Evolutionary conservation across 2,888 invertebrate genomes (phyloP), one percentile per base, ranked within the genome.

Genomic region (Drosophila nigricruria): DNA sequence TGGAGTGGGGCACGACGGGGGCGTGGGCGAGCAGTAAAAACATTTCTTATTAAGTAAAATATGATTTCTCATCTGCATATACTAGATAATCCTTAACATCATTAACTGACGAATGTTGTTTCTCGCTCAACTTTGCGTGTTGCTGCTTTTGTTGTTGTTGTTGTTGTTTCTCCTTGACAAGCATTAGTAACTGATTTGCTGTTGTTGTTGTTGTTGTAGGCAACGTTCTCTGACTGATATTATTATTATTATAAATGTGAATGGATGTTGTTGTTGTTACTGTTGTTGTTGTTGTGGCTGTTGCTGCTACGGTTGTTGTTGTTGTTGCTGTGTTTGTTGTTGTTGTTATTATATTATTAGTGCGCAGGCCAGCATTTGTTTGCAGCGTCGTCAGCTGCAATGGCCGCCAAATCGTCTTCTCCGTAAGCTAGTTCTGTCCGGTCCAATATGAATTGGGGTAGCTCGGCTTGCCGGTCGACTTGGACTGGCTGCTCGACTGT

Each of bases 361-460:
- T 78, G 73, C 82, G 58, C 56, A 88, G 69, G 52, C 68, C 45
- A 49, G 50, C 68, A 63, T 25, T 52, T 36, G 59, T 52, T 61
- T 80, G 81, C 68, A 77, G 54, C 27, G 74, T 60, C 27, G 74
- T 60, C 49, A 82, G 62, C 62, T 82, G 86, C 81, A 87, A 70
- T 47, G 84, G 83, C 70, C 83, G 87, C 90, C 90, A 90, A 70
- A 88, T 78, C 63, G 86, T 72, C 67, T 80, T 82, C 83, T 85
- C 84, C 89, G 86, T 73, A 88, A 85, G 88, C 92, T 92, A 93
- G 88, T 93, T 93, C 81, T 93, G 93, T 77, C 92, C 92, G 78
- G 93, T 90, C 93, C 93, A 93, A 79, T 93, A 93, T 49, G 93
- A 93, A 72, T 93, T 92, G 45, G 93, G 92, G 72, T 93, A 93